Evolutionary conservation across 2,888 invertebrate genomes (phyloP).

Genomic region (Dinocampus coccinellae): DNA sequence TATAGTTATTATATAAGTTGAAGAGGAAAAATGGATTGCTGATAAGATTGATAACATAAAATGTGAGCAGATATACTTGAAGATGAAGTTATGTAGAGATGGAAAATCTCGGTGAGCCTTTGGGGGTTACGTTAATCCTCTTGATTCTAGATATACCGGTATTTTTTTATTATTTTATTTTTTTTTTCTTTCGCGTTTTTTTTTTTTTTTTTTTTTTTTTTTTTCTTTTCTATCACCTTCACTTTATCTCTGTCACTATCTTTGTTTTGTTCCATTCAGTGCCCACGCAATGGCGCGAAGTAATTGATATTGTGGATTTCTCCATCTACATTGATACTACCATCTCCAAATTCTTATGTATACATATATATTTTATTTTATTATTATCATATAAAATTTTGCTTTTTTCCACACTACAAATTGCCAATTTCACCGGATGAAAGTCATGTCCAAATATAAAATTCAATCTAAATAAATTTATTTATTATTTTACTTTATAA

Average conservation of each 20-base stretch:
- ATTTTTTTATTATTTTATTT: no score
- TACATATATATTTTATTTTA: neutral
- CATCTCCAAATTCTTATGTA: neutral
- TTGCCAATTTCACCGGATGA: neutral
- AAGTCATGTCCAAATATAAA: neutral
- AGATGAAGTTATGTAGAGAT: conserved; percentile 28
- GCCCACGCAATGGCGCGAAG: neutral
- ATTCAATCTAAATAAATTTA: neutral
- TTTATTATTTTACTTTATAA: neutral
- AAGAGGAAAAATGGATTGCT: conserved; percentile 32
- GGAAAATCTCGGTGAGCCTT: conserved; percentile 41
- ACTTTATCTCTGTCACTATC: conserved; percentile 6
- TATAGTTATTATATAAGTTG: neutral
- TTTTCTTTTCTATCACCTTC: no score
- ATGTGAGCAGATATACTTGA: neutral
- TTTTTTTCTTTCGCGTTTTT: no score
- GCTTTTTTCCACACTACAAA: neutral
- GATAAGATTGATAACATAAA: conserved; percentile 3
- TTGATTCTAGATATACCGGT: conserved; percentile 30
- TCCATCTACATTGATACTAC: neutral
- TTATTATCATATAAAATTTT: no score
- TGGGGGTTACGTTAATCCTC: conserved; percentile 31
- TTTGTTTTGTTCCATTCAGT: conserved; percentile 10
- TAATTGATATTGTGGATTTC: conserved; percentile 41
- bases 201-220: no score